phyloP scores from a whole-genome alignment of 2,888 invertebrate species.

The Cataglyphis altisquamis region DNA sequence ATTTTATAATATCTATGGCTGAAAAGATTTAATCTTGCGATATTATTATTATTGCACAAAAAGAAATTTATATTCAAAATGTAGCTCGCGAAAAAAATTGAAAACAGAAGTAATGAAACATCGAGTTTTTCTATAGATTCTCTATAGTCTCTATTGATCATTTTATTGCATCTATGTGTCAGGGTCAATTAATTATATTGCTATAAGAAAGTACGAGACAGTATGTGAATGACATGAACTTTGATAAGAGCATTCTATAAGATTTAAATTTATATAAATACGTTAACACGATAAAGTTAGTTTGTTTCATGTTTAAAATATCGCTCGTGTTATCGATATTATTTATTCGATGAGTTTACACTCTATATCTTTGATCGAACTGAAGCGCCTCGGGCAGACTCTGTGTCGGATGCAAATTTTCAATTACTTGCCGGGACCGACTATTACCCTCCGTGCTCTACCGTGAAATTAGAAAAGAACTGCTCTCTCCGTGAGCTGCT shows the following conservation, averaged over 20 bases:
- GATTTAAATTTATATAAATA: conserved; percentile 7
- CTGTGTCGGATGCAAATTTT: conserved; percentile 54
- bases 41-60: conserved; percentile 6
- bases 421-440: conserved; percentile 45
- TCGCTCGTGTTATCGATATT: background rate
- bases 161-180: background rate
- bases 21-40: background rate
- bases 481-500: conserved; percentile 21
- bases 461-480: conserved; percentile 56
- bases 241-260: background rate
- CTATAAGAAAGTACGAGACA: too few relatives aligned
- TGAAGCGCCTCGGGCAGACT: conserved; percentile 13
- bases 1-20: conserved; percentile 17
- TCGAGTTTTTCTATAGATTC: background rate
- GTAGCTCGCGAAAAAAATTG: background rate
- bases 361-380: conserved; percentile 29
- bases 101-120: background rate
- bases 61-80: background rate
- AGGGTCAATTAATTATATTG: background rate
- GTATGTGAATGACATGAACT: background rate
- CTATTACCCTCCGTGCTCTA: conserved; percentile 54
- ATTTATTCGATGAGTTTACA: conserved; percentile 28
- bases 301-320: conserved; percentile 7
- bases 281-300: background rate
- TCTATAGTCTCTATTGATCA: background rate